Evolutionary conservation across 2,888 invertebrate species (phyloP), one percentile per base, ranked within the genome.

Genomic region (Reticulitermes lucifugus): DNA sequence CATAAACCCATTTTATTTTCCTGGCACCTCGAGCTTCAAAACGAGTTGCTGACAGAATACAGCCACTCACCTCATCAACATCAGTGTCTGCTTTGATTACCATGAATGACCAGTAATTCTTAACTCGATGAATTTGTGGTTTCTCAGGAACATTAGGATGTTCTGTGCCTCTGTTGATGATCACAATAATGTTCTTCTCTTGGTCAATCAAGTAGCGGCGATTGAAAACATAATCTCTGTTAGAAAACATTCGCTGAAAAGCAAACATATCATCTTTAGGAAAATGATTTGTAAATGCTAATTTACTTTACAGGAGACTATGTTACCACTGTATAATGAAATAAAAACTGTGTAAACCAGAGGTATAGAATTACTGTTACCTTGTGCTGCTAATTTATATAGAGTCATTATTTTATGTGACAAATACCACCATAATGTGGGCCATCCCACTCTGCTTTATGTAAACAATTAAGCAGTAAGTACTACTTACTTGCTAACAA

Each of bases 51-150:
- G 12, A 46, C 46, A 46, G 46, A 12, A 9, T 46, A 12, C 46
- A 12, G 46, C 9, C 46, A 79, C 60, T 86, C 85, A 90, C 90
- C 90, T 94, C 91, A 75, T 94, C 92, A 85, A 93, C 91, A 85
- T 93, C 92, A 0, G 92, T 93, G 81, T 93, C 91, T 0, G 96
- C 96, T 90, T 94, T 95, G 84, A 97, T 95, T 0, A 97, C 96
- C 95, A 97, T 96, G 88, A 95, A 94, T 70, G 97, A 97, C 96
- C 96, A 96, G 89, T 97, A 97, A 86, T 96, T 95, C 3, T 92
- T 92, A 0, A 97, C 96, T 83, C 97, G 92, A 86, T 95, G 94
- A 84, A 95, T 95, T 85, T 94, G 93, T 21, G 93, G 92, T 79
- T 93, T 92, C 83, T 92, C 92, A 0, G 97, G 97, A 87, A 94